Evolutionary conservation across 2,797 vertebrate genomes (phyloP), one percentile per base, ranked within the genome.

Genomic region (Siniperca scherzeri): DNA sequence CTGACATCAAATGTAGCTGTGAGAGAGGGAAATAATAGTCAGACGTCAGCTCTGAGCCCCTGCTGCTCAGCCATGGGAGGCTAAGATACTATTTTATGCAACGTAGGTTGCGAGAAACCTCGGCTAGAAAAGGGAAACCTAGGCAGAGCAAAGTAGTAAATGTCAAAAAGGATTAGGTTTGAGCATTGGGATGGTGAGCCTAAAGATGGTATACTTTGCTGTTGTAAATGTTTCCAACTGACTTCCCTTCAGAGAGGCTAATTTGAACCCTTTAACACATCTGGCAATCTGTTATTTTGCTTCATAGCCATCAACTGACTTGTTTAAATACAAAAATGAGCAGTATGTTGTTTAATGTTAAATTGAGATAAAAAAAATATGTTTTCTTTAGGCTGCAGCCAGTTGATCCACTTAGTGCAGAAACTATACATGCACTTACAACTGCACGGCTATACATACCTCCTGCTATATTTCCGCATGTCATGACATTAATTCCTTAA

Each of bases 401-500:
- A 30, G 33, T 25, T 19, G 42, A 83, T 80, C 57, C 55, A 44
- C 44, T 86, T 59, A 78, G 33, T 56, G 62, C 57, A 65, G 70
- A 48, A 42, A 59, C 55, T 64, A 60, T 13, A 59, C 67, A 42
- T 80, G 60, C 48, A 70, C 61, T 86, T 72, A 53, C 36, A 83
- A n/a, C 66, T 64, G 70, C 79, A 59, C 79, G 66, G 55, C 40
- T 44, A 83, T 73, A 74, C 80, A 79, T 67, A 25, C 69, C 83
- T 73, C 65, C 57, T 65, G 81, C 71, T 69, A 25, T 6, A 73
- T 78, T 76, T 83, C 83, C 40, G 0, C 78, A 83, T 83, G 76
- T 85, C 80, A 10, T 80, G 83, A 87, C 86, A 81, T 89, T 88
- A 84, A 92, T 90, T 89, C 76, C 83, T 88, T 92, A 92, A 93